These are phyloP conservation scores for Caenorhabditis sp. DNA, from an alignment of 2,888 invertebrate genomes.

Conservation along the genomic window DNA sequence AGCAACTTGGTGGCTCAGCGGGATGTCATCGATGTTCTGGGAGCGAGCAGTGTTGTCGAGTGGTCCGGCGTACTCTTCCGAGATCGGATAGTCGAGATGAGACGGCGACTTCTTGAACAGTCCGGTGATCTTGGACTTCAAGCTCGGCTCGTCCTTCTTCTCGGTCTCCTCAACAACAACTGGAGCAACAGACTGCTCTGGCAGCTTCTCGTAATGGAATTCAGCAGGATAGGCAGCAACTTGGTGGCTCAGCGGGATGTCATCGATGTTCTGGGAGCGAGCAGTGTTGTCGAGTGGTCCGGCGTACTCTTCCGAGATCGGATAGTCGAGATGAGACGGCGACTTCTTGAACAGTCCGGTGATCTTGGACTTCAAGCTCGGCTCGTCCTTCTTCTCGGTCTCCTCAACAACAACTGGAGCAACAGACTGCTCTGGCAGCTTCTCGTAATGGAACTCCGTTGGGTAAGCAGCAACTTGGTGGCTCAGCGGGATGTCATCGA, in stretches of 20 bases:
- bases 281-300: constrained; percentile 9
- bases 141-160: constrained; percentile 45
- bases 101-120: constrained; percentile 30
- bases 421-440: constrained; percentile 15
- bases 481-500: constrained; percentile 11
- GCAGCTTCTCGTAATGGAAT: constrained; percentile 33
- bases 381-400: constrained; percentile 19
- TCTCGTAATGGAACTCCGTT: constrained; percentile 18
- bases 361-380: constrained; percentile 32
- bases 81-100: constrained; percentile 24
- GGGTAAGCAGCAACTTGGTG: too few species aligned
- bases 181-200: constrained; percentile 22
- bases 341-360: constrained; percentile 60
- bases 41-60: constrained; percentile 16
- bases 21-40: constrained; percentile 10
- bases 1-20: too few species aligned
- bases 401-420: constrained; percentile 5
- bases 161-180: constrained; percentile 33
- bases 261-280: background rate
- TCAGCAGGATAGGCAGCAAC: constrained; percentile 60
- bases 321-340: constrained; percentile 53
- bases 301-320: constrained; percentile 2
- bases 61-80: constrained; percentile 16
- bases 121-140: constrained; percentile 54
- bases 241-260: background rate